Conservation (phyloP, 2,113 vertebrate species). For the Alligator mississippiensis region DNA sequence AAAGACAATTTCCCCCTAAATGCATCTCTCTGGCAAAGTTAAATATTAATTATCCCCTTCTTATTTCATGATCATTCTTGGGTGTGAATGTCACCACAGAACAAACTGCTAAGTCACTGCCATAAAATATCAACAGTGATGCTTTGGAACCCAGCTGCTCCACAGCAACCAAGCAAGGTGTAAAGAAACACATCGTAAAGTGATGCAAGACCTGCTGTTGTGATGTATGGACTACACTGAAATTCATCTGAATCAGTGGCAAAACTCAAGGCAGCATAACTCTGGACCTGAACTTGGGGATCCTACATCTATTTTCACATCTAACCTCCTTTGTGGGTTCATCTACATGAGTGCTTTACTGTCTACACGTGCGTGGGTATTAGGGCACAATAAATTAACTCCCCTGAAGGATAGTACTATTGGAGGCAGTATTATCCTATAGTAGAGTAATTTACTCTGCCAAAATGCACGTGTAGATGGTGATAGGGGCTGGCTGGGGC, state of each 20-base stretch:
- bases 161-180: not conserved
- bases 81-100: conserved; percentile 54
- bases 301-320: not conserved
- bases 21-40: conserved; percentile 75
- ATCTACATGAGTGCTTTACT: no score
- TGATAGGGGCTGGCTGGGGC: no score
- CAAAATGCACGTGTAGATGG: no score
- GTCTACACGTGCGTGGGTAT: no score
- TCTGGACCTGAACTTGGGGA: not conserved
- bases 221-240: not conserved
- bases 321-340: not conserved
- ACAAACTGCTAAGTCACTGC: conserved; percentile 34
- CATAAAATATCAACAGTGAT: conserved; percentile 33
- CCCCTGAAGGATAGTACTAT: no score
- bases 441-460: no score
- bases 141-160: not conserved
- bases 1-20: conserved; percentile 63
- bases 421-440: no score
- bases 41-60: conserved; percentile 75
- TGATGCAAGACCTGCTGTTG: not conserved
- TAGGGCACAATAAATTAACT: no score
- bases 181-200: not conserved
- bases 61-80: conserved; percentile 70
- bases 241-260: not conserved
- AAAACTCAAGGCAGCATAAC: not conserved